phyloP scores from a whole-genome alignment of 37 sponge, comb jelly and placozoan genomes.

The Ephydatia muelleri region DNA sequence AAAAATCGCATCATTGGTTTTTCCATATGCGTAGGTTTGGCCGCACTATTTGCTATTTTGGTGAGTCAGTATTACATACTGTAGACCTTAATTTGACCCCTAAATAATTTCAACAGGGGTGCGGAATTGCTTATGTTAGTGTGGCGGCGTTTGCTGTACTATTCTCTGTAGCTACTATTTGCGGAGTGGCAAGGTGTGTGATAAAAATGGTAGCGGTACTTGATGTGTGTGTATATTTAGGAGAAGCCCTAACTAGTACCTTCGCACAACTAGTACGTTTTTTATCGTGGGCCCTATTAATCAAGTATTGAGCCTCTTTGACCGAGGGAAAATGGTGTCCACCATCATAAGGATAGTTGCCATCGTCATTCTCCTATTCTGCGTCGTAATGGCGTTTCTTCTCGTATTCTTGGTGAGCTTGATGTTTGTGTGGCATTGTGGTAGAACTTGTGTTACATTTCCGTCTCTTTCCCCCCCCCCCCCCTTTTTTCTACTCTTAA shows the following conservation, averaged over 20 bases:
- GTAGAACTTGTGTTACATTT: neutral
- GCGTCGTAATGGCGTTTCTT: slow-evolving; percentile 34
- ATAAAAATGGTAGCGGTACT: neutral
- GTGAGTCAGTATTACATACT: slow-evolving; percentile 42
- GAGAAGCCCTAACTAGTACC: too few species aligned
- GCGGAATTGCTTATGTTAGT: slow-evolving; percentile 33
- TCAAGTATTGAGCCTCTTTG: slow-evolving; percentile 69
- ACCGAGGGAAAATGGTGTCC: slow-evolving; percentile 21
- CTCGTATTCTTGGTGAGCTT: slow-evolving; percentile 49
- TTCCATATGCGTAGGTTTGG: slow-evolving; percentile 21
- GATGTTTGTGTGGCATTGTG: too few species aligned
- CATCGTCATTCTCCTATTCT: slow-evolving; percentile 31
- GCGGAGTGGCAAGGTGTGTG: slow-evolving; percentile 54
- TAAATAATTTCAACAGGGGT: slow-evolving; percentile 36
- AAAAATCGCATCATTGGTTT: slow-evolving; percentile 75
- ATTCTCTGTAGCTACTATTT: slow-evolving; percentile 53
- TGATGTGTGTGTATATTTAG: neutral
- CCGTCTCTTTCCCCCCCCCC: neutral
- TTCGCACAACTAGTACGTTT: slow-evolving; percentile 52
- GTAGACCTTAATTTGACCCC: neutral
- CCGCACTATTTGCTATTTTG: slow-evolving; percentile 52
- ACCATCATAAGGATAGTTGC: slow-evolving; percentile 57
- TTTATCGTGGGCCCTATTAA: slow-evolving; percentile 75
- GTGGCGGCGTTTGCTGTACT: slow-evolving; percentile 47
- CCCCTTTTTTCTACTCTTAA: slow-evolving; percentile 11